Evolutionary conservation across 2,888 invertebrate genomes (phyloP).

Genomic region (Cosmia trapezina): DNA sequence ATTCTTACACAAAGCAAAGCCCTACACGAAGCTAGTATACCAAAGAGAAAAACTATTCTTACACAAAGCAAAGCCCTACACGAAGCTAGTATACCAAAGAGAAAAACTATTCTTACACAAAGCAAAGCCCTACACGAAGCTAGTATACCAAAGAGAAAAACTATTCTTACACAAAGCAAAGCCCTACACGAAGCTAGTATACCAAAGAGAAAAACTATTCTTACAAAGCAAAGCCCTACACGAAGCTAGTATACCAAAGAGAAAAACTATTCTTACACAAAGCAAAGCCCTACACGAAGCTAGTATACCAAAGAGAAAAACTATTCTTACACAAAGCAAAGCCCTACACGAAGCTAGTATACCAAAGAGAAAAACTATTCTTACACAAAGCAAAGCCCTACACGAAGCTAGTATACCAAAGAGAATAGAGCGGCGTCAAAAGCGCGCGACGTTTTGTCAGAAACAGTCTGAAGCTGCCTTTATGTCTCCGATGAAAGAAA

Average conservation of each 20-base stretch:
- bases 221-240: slow-evolving; percentile 9
- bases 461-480: slow-evolving; percentile 15
- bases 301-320: slow-evolving; percentile 31
- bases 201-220: slow-evolving; percentile 33
- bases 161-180: slow-evolving; percentile 23
- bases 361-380: slow-evolving; percentile 8
- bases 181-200: neutral
- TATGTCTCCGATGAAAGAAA: slow-evolving; percentile 17
- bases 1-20: slow-evolving; percentile 19
- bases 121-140: slow-evolving; percentile 12
- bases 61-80: slow-evolving; percentile 5
- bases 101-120: slow-evolving; percentile 25
- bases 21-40: neutral
- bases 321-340: slow-evolving; percentile 23
- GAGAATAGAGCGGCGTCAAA: slow-evolving; percentile 40
- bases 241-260: slow-evolving; percentile 20
- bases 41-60: slow-evolving; percentile 36
- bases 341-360: neutral
- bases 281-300: slow-evolving; percentile 12
- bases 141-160: slow-evolving; percentile 31
- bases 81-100: slow-evolving; percentile 20
- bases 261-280: slow-evolving; percentile 25
- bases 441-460: slow-evolving; percentile 14
- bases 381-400: slow-evolving; percentile 8
- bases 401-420: slow-evolving; percentile 10